phyloP scores from a whole-genome alignment of 2,113 vertebrate genomes.

The Asarcornis scutulata region DNA sequence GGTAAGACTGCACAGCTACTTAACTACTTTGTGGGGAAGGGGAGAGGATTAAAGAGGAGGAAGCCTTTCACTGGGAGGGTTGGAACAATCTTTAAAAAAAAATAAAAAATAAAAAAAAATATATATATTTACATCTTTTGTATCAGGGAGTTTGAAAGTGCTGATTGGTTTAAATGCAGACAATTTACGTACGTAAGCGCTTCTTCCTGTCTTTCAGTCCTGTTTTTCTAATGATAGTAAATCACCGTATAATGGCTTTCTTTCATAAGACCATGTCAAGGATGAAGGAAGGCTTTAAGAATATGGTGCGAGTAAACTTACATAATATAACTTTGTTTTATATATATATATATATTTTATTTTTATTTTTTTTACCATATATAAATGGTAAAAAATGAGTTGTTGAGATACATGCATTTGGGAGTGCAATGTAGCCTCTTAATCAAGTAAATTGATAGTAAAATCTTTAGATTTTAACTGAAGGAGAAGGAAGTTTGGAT shows the following conservation, averaged over 20 bases:
- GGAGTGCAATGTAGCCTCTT: background rate
- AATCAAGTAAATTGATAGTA: background rate
- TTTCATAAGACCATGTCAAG: background rate
- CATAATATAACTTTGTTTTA: background rate
- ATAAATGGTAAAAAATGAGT: background rate
- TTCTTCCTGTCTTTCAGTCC: background rate
- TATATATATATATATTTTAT: too few species aligned
- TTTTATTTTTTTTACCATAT: too few species aligned
- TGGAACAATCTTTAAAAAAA: background rate
- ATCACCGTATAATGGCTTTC: background rate
- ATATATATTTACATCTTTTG: background rate
- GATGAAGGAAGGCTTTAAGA: background rate
- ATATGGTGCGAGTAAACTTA: background rate
- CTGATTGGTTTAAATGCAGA: background rate
- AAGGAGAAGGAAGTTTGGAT: background rate
- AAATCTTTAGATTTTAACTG: background rate
- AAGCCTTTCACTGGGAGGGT: background rate
- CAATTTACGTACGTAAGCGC: background rate
- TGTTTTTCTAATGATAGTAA: background rate
- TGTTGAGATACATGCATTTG: background rate
- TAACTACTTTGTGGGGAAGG: background rate
- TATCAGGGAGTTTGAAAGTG: background rate
- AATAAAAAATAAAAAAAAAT: too few species aligned
- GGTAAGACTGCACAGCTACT: slow-evolving; percentile 74
- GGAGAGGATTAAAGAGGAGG: background rate